Evolutionary conservation across 2,888 invertebrate genomes (phyloP).

Genomic region (Bhutanitis thaidina): DNA sequence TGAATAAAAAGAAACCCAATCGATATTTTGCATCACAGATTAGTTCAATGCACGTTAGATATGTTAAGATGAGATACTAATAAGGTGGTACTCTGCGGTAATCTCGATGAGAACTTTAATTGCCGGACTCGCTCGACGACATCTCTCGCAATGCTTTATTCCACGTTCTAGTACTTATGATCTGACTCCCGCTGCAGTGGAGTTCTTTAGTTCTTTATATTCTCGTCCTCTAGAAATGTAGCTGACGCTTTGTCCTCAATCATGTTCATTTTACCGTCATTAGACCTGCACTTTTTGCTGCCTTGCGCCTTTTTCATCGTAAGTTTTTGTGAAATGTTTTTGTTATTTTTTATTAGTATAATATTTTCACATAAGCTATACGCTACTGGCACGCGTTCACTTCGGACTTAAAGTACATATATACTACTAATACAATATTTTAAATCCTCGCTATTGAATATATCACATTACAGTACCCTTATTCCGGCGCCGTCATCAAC

Average conservation of each 20-base stretch:
- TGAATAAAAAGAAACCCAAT: not conserved
- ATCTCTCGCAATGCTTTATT: constrained; percentile 2
- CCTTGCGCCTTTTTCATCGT: no score
- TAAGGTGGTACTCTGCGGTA: constrained; percentile 6
- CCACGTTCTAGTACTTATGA: constrained; percentile 6
- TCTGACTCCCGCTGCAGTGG: not conserved
- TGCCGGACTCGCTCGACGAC: constrained; percentile 2
- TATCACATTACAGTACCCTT: no score
- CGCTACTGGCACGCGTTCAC: no score
- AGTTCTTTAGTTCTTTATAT: constrained; percentile 1
- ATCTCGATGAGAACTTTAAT: constrained; percentile 7
- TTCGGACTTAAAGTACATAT: no score
- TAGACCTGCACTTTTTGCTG: not conserved
- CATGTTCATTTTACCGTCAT: not conserved
- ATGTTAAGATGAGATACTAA: constrained; percentile 1
- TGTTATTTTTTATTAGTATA: no score
- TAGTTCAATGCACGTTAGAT: not conserved
- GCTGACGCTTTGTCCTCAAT: not conserved
- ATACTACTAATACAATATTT: no score
- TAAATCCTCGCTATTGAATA: no score
- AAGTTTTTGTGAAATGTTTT: no score
- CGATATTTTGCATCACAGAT: not conserved
- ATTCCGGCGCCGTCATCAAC: no score
- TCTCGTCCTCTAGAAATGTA: constrained; percentile 3
- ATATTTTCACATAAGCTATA: no score